Conservation (phyloP, 2,888 invertebrate species). For the Chrysolina oricalcia region DNA sequence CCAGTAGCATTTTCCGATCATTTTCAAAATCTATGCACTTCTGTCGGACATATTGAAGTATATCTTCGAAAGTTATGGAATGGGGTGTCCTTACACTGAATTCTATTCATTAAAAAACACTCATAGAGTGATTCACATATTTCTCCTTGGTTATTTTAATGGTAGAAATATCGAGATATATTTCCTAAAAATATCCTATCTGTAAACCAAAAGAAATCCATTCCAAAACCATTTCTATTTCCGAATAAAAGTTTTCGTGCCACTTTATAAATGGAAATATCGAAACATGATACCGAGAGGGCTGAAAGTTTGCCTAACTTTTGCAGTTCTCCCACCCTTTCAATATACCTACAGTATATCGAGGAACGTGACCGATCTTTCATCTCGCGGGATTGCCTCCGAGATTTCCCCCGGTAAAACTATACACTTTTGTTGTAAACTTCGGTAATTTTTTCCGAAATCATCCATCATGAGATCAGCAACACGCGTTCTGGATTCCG, state of each 20-base stretch:
- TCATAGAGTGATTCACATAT: no score
- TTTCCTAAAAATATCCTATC: no score
- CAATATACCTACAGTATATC: conserved; percentile 61
- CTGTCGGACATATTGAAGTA: no score
- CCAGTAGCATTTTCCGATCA: no score
- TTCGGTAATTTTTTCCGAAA: conserved; percentile 72
- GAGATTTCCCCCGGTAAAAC: conserved; percentile 77
- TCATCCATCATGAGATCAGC: conserved; percentile 71
- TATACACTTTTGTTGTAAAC: conserved; percentile 74
- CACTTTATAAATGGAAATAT: conserved; percentile 40
- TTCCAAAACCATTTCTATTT: background rate
- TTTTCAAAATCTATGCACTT: no score
- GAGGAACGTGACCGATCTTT: conserved; percentile 75
- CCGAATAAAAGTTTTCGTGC: conserved; percentile 24
- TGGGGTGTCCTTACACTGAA: no score
- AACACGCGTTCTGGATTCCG: conserved; percentile 67
- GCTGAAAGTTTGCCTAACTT: conserved; percentile 55
- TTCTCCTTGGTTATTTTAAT: no score
- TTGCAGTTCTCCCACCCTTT: conserved; percentile 50
- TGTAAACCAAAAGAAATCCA: background rate
- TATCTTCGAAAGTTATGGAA: no score
- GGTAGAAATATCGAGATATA: no score
- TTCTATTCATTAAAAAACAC: no score
- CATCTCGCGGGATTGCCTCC: conserved; percentile 73
- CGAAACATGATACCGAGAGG: conserved; percentile 36